Conservation (phyloP, 2,888 invertebrate genomes). For the Notodonta ziczac region DNA sequence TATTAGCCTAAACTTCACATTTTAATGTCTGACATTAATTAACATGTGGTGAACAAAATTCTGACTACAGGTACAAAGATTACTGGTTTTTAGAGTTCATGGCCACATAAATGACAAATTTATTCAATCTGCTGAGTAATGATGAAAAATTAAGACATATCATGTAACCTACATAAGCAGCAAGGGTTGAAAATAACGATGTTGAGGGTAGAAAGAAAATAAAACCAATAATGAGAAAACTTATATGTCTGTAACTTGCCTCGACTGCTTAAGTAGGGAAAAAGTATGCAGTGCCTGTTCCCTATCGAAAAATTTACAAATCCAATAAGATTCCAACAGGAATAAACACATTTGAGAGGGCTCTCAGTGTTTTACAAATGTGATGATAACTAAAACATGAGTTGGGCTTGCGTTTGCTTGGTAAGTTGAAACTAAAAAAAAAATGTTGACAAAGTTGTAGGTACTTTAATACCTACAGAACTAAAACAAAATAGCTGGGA, state of each 20-base stretch:
- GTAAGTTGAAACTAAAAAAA: neutral
- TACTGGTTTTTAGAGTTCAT: constrained; percentile 9
- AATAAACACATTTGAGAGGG: constrained; percentile 24
- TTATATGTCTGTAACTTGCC: no score
- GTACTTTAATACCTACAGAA: neutral
- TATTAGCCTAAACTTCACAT: neutral
- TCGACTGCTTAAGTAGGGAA: no score
- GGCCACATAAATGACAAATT: constrained; percentile 14
- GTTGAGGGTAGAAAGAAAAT: constrained; percentile 14
- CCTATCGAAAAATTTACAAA: constrained; percentile 9
- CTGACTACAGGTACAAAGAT: neutral
- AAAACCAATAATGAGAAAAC: no score
- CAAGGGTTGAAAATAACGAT: constrained; percentile 11
- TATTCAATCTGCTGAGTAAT: neutral
- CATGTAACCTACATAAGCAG: constrained; percentile 7
- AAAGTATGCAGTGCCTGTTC: neutral
- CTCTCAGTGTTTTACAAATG: constrained; percentile 21
- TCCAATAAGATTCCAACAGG: constrained; percentile 53
- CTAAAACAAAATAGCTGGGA: neutral
- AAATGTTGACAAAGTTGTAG: neutral
- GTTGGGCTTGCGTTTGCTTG: neutral
- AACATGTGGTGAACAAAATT: neutral
- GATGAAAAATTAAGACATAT: no score
- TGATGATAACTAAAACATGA: constrained; percentile 28
- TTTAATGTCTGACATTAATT: neutral